Evolutionary conservation across 2,797 vertebrate genomes (phyloP).

Genomic region (Brotogeris chrysoptera): DNA sequence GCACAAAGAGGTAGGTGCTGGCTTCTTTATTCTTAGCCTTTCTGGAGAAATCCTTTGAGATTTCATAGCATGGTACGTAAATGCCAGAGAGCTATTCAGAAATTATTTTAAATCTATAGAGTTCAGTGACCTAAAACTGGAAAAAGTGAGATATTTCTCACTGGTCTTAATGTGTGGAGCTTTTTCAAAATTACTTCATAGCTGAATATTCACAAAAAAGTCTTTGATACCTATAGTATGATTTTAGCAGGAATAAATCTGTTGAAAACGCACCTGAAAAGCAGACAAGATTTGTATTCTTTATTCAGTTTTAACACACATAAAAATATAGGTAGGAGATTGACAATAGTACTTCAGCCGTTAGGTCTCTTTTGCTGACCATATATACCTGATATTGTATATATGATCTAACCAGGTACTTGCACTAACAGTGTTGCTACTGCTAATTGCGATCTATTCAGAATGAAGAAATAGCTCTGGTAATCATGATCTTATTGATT

Average conservation of each 20-base stretch:
- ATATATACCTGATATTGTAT: fast-evolving
- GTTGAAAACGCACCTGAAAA: not conserved
- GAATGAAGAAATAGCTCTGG: not conserved
- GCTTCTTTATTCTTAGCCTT: not conserved
- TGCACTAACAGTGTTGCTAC: not conserved
- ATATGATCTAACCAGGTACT: not conserved
- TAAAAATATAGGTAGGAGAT: not conserved
- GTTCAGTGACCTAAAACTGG: not conserved
- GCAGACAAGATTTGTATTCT: not conserved
- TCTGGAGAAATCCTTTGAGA: not conserved
- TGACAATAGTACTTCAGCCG: not conserved
- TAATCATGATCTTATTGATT: not conserved
- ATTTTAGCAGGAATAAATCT: not conserved
- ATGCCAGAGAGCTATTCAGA: not conserved
- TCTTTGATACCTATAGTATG: not conserved
- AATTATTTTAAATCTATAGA: not conserved
- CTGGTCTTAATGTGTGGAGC: not conserved
- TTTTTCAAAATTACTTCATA: not conserved
- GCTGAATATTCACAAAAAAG: not conserved
- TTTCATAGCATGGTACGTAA: not conserved
- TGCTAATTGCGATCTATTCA: not conserved
- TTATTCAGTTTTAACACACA: not conserved
- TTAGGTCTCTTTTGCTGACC: not conserved
- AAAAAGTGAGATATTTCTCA: not conserved
- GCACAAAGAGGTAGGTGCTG: constrained; percentile 75